Evolutionary conservation across 1,140 invertebrate genomes (phyloP).

Genomic region (Drepana arcuata): DNA sequence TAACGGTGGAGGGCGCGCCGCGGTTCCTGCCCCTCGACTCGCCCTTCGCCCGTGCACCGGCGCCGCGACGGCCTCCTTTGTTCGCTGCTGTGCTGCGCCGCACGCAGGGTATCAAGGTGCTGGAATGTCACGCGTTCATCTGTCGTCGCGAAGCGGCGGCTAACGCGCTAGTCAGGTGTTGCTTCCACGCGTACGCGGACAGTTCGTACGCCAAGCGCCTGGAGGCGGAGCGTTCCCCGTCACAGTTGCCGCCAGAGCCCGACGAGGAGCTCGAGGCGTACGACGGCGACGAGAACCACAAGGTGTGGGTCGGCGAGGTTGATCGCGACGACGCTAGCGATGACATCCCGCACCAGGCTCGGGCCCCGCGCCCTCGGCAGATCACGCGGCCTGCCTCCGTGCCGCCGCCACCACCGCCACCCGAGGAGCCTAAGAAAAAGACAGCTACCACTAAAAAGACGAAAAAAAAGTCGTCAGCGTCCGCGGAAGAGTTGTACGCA

Average conservation of each 20-base stretch:
- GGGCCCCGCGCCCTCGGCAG: constrained; percentile 85
- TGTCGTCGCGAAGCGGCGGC: constrained; percentile 96
- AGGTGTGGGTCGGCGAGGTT: constrained; percentile 88
- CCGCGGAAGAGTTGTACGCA: constrained; percentile 54
- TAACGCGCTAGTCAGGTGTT: constrained; percentile 93
- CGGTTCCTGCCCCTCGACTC: constrained; percentile 97
- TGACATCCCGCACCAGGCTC: constrained; percentile 82
- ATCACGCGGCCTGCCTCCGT: constrained; percentile 82
- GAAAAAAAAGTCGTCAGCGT: constrained; percentile 64
- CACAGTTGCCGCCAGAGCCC: constrained; percentile 72
- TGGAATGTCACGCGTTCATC: constrained; percentile 99
- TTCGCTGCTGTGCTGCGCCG: constrained; percentile 96
- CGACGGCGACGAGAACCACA: constrained; percentile 94
- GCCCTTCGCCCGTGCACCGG: constrained; percentile 92
- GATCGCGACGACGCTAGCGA: constrained; percentile 82
- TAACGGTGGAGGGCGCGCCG: constrained; percentile 79
- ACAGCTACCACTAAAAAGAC: constrained; percentile 69
- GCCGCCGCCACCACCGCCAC: constrained; percentile 83
- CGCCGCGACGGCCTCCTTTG: constrained; percentile 91
- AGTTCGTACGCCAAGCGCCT: constrained; percentile 91
- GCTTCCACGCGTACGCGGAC: constrained; percentile 96
- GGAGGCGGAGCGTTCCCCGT: constrained; percentile 70
- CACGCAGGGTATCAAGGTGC: constrained; percentile 97
- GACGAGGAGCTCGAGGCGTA: constrained; percentile 85
- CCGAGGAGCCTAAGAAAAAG: constrained; percentile 75